A percentile compares a stretch with the other conserved stretches of the same genome.
Conservation (phyloP, 2,888 invertebrate genomes). For the Aleiodes testaceus region DNA sequence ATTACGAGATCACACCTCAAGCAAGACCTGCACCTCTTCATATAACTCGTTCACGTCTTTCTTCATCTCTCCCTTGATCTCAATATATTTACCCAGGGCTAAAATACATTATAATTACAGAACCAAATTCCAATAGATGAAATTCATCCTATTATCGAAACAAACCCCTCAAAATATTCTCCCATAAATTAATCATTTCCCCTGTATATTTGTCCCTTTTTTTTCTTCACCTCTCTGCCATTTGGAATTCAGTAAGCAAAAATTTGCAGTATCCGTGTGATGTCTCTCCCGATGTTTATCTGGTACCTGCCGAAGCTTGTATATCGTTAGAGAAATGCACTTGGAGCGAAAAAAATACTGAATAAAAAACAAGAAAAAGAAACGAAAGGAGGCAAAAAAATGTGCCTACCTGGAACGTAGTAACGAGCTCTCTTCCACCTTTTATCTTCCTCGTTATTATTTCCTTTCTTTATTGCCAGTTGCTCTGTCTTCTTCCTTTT, state of each 20-base stretch:
- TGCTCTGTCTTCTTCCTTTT: constrained; percentile 25
- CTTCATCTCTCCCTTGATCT: constrained; percentile 45
- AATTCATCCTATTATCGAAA: no score
- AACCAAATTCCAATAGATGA: not conserved
- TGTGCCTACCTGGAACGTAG: constrained; percentile 44
- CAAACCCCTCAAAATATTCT: no score
- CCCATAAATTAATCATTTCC: constrained; percentile 19
- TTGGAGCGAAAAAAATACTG: constrained; percentile 37
- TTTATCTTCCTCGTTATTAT: constrained; percentile 46
- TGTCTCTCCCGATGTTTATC: constrained; percentile 38
- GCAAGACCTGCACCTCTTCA: constrained; percentile 35
- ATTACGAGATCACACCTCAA: constrained; percentile 65
- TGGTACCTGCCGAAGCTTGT: constrained; percentile 39
- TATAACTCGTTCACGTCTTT: constrained; percentile 54
- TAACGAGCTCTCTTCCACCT: constrained; percentile 48
- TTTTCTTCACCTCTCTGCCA: not conserved
- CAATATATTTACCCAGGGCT: constrained; percentile 8
- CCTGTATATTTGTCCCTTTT: not conserved
- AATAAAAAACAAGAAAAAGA: constrained; percentile 31
- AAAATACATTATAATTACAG: constrained; percentile 13
- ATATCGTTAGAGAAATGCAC: constrained; percentile 40
- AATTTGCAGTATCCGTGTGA: constrained; percentile 25
- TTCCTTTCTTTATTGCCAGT: constrained; percentile 43
- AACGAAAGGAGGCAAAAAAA: constrained; percentile 23
- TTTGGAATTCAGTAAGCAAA: constrained; percentile 28